phyloP scores from a whole-genome alignment of 2,113 vertebrate species.

The Laterallus jamaicensis region DNA sequence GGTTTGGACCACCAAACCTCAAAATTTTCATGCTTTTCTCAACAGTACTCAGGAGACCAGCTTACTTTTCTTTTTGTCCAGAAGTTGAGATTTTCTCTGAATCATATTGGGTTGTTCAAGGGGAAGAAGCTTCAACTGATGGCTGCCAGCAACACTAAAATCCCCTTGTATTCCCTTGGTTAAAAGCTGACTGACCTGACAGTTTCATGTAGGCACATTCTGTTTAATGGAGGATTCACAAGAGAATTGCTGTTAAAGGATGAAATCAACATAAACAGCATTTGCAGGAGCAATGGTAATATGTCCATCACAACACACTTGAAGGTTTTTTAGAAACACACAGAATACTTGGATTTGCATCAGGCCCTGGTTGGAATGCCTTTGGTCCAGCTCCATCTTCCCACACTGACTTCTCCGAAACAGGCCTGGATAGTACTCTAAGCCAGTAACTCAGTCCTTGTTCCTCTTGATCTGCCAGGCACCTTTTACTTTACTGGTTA shows the following conservation, averaged over 20 bases:
- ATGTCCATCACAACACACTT: neutral
- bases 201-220: neutral
- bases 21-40: neutral
- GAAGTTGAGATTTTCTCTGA: neutral
- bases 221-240: neutral
- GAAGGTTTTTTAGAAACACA: neutral
- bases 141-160: neutral
- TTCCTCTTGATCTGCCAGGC: neutral
- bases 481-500: neutral
- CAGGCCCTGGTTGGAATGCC: neutral
- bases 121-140: neutral
- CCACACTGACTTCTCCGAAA: rapidly evolving
- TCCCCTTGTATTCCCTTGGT: neutral
- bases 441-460: neutral
- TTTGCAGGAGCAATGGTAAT: neutral
- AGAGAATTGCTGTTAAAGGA: neutral
- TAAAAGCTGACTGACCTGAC: neutral
- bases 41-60: neutral
- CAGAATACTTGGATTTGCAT: neutral
- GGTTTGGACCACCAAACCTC: neutral
- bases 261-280: neutral
- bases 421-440: neutral
- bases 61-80: neutral
- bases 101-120: neutral
- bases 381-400: neutral